Evolutionary conservation across 1,140 invertebrate species (phyloP).

Genomic region (Zophobas atratus): DNA sequence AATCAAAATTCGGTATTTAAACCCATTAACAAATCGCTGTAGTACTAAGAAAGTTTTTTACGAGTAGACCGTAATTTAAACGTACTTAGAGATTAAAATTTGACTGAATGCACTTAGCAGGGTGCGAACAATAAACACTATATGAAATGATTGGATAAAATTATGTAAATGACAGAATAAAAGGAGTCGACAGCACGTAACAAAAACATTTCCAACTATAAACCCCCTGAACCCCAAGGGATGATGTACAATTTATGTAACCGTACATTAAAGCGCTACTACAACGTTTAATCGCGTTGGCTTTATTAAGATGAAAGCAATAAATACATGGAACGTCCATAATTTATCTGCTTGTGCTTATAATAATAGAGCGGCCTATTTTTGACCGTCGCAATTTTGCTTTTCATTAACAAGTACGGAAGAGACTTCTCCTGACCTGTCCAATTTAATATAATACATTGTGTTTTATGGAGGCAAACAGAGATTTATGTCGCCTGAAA

Average conservation of each 20-base stretch:
- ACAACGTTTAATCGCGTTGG: slow-evolving; percentile 36
- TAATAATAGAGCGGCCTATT: slow-evolving; percentile 15
- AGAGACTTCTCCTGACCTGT: slow-evolving; percentile 21
- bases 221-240: slow-evolving; percentile 31
- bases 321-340: slow-evolving; percentile 34
- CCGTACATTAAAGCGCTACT: slow-evolving; percentile 44
- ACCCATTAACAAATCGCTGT: neutral
- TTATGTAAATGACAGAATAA: slow-evolving; percentile 33
- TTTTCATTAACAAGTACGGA: slow-evolving; percentile 35
- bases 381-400: slow-evolving; percentile 2
- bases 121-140: slow-evolving; percentile 4
- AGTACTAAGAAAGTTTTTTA: slow-evolving; percentile 5
- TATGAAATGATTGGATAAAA: slow-evolving; percentile 21
- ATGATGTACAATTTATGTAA: slow-evolving; percentile 44
- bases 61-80: neutral
- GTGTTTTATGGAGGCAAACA: slow-evolving; percentile 22
- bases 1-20: slow-evolving; percentile 2
- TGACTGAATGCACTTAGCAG: neutral
- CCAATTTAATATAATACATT: slow-evolving; percentile 30
- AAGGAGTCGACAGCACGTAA: slow-evolving; percentile 23
- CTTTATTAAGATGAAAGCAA: slow-evolving; percentile 32
- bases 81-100: slow-evolving; percentile 4
- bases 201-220: slow-evolving; percentile 38
- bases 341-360: slow-evolving; percentile 22
- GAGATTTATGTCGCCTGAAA: slow-evolving; percentile 13